These are phyloP conservation scores for Stenurella melanura DNA, from an alignment of 2,888 invertebrate genomes.

Conservation along the genomic window DNA sequence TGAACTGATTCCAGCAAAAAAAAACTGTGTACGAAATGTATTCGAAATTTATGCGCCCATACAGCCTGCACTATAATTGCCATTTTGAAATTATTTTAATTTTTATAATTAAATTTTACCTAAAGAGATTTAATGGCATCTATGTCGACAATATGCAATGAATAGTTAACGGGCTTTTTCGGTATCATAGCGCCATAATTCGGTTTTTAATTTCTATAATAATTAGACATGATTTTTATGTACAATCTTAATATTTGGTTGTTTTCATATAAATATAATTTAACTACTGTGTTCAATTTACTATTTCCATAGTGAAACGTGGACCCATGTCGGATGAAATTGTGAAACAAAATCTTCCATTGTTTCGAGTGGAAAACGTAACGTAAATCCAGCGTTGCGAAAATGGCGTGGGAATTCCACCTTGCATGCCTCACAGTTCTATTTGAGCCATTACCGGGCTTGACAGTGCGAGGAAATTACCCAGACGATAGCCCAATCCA, in stretches of 20 bases:
- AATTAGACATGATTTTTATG: background rate
- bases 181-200: no score
- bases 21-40: no score
- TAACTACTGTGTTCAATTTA: background rate
- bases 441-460: slow-evolving; percentile 58
- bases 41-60: no score
- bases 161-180: no score
- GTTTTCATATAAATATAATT: background rate
- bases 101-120: no score
- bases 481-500: slow-evolving; percentile 60
- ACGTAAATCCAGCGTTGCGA: slow-evolving; percentile 44
- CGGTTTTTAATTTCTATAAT: no score
- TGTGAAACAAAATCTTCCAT: slow-evolving; percentile 11
- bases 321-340: slow-evolving; percentile 10
- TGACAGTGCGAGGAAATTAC: slow-evolving; percentile 60
- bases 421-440: slow-evolving; percentile 50
- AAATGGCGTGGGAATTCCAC: slow-evolving; percentile 58
- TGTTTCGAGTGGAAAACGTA: slow-evolving; percentile 38
- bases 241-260: background rate
- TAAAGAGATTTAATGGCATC: no score
- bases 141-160: no score
- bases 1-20: no score
- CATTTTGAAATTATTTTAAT: no score
- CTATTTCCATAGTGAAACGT: background rate
- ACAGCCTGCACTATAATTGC: no score